A percentile compares a stretch with the other conserved stretches of the same genome.
These are phyloP conservation scores for Microplitis mediator DNA, from an alignment of 1,140 invertebrate genomes.

Conservation along the genomic window DNA sequence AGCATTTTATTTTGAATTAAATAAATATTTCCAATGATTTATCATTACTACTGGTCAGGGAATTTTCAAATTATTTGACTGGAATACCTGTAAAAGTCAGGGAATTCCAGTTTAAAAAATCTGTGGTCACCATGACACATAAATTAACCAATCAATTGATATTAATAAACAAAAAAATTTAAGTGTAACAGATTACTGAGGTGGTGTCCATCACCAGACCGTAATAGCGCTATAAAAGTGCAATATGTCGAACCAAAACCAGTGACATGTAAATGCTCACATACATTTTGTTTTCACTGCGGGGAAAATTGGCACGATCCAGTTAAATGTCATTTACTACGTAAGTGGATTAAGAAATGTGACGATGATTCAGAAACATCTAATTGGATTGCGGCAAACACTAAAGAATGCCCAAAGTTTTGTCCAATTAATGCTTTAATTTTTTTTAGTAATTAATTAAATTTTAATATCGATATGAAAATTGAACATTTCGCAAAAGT, in stretches of 20 bases:
- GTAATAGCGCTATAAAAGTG: slow-evolving; percentile 95
- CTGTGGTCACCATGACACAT: background rate
- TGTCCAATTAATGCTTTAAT: no score
- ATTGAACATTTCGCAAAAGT: no score
- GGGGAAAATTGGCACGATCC: slow-evolving; percentile 99
- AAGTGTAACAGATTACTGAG: slow-evolving; percentile 93
- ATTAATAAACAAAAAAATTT: background rate
- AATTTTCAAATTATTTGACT: no score
- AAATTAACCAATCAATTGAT: background rate
- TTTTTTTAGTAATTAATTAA: no score
- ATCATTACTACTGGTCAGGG: no score
- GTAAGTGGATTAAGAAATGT: slow-evolving; percentile 99
- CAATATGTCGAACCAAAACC: slow-evolving; percentile 88
- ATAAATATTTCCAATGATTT: no score
- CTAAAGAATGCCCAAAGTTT: slow-evolving; percentile 97
- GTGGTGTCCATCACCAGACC: slow-evolving; percentile 98
- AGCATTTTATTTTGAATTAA: no score
- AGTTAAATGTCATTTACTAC: slow-evolving; percentile 90
- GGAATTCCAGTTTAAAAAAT: no score
- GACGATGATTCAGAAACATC: slow-evolving; percentile 99
- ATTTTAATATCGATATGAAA: no score
- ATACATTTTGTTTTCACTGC: slow-evolving; percentile 96
- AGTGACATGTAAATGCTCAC: slow-evolving; percentile 93
- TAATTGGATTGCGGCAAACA: slow-evolving; percentile 99
- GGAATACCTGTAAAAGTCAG: no score